Evolutionary conservation across 2,113 vertebrate species (phyloP).

Genomic region (Centrocercus urophasianus): DNA sequence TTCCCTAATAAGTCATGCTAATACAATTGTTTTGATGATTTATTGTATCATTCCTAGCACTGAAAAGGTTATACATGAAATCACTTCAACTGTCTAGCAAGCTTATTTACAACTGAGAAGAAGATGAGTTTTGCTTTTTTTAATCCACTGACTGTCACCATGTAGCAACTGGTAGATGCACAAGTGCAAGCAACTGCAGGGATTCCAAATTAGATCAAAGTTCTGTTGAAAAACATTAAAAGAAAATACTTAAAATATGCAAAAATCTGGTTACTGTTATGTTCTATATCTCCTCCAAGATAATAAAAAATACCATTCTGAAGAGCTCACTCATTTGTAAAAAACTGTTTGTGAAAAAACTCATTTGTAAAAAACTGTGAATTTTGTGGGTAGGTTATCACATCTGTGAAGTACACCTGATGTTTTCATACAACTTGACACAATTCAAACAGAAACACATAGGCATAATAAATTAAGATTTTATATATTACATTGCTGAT

Average conservation of each 20-base stretch:
- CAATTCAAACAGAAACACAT: background rate
- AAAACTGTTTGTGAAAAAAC: background rate
- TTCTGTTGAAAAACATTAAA: background rate
- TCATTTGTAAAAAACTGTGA: background rate
- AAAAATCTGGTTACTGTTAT: background rate
- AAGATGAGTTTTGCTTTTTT: background rate
- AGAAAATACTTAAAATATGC: background rate
- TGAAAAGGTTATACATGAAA: rapidly evolving
- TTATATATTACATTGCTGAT: background rate
- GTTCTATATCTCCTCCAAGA: background rate
- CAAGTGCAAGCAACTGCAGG: background rate
- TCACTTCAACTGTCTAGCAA: background rate
- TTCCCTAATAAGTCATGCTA: background rate
- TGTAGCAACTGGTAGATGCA: background rate
- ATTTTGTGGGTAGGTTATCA: background rate
- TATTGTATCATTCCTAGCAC: background rate
- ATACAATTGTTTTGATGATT: background rate
- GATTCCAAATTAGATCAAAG: background rate
- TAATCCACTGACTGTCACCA: background rate
- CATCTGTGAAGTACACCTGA: background rate
- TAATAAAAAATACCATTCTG: background rate
- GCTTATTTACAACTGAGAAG: background rate
- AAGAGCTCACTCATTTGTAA: background rate
- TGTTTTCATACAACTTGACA: background rate
- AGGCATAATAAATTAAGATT: background rate